Evolutionary conservation across 2,113 vertebrate species (phyloP).

Genomic region (Egretta garzetta): DNA sequence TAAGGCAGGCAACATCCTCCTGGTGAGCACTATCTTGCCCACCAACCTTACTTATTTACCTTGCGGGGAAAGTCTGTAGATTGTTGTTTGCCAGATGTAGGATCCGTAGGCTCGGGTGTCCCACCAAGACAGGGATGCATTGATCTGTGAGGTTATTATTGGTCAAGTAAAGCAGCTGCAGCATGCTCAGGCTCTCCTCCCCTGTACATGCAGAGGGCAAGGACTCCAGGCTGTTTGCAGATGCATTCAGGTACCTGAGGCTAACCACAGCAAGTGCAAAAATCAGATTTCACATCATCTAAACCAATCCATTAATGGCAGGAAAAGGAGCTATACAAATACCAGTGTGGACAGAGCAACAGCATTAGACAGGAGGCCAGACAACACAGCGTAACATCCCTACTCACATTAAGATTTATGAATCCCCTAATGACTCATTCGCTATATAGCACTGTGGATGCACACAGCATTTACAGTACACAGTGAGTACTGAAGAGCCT

Average conservation of each 20-base stretch:
- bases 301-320: not conserved
- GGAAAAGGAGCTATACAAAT: not conserved
- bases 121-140: conserved; percentile 85
- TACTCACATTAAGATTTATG: not conserved
- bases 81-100: conserved; percentile 94
- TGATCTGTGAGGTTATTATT: conserved; percentile 90
- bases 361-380: not conserved
- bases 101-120: conserved; percentile 86
- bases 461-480: not conserved
- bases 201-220: conserved; percentile 84
- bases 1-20: not conserved
- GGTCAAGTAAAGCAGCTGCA: conserved; percentile 93
- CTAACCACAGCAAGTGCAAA: conserved; percentile 69
- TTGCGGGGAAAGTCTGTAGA: conserved; percentile 91
- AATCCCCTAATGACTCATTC: not conserved
- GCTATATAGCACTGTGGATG: not conserved
- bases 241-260: conserved; percentile 93
- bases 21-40: not conserved
- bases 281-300: not conserved
- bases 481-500: not conserved
- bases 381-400: not conserved
- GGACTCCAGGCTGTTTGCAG: conserved; percentile 90
- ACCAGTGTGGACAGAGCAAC: not conserved
- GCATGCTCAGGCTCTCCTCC: conserved; percentile 89
- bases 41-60: conserved; percentile 70